Evolutionary conservation across 2,888 invertebrate genomes (phyloP).

Genomic region (Dyspetes luteomarginatus): DNA sequence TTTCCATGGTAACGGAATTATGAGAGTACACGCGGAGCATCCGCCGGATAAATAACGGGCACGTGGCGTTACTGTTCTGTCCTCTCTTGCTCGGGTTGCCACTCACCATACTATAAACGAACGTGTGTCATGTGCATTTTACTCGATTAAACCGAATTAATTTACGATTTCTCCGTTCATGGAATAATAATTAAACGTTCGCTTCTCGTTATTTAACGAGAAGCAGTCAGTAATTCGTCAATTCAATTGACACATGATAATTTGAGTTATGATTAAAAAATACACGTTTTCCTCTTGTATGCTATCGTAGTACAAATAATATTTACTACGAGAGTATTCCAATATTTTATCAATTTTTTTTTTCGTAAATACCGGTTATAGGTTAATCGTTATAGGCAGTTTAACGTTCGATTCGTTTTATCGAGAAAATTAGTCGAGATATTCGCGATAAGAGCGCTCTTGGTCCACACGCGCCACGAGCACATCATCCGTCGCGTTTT

Average conservation of each 20-base stretch:
- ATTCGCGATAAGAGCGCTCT: too few relatives aligned
- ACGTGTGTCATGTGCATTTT: constrained; percentile 21
- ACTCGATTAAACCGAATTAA: constrained; percentile 59
- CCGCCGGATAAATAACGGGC: constrained; percentile 66
- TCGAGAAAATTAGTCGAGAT: too few relatives aligned
- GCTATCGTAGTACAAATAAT: too few relatives aligned
- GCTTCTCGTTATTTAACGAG: constrained; percentile 33
- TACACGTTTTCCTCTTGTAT: too few relatives aligned
- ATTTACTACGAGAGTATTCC: too few relatives aligned
- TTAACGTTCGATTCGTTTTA: too few relatives aligned
- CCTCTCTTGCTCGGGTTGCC: constrained; percentile 5
- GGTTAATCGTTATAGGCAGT: too few relatives aligned
- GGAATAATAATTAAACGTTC: constrained; percentile 41
- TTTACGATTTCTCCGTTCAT: constrained; percentile 20
- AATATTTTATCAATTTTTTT: too few relatives aligned
- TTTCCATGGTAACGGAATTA: constrained; percentile 82
- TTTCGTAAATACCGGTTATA: too few relatives aligned
- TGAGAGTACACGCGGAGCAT: constrained; percentile 65
- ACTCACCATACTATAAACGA: constrained; percentile 4
- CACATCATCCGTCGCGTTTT: too few relatives aligned
- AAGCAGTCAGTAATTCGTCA: constrained; percentile 5
- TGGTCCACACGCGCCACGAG: too few relatives aligned
- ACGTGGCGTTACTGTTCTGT: constrained; percentile 51
- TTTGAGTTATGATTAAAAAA: too few relatives aligned
- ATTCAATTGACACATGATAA: constrained; percentile 28